Percentiles rank a stretch among this genome's conserved stretches.
These are phyloP conservation scores for Allygus modestus DNA, from an alignment of 2,888 invertebrate species.

Conservation along the genomic window DNA sequence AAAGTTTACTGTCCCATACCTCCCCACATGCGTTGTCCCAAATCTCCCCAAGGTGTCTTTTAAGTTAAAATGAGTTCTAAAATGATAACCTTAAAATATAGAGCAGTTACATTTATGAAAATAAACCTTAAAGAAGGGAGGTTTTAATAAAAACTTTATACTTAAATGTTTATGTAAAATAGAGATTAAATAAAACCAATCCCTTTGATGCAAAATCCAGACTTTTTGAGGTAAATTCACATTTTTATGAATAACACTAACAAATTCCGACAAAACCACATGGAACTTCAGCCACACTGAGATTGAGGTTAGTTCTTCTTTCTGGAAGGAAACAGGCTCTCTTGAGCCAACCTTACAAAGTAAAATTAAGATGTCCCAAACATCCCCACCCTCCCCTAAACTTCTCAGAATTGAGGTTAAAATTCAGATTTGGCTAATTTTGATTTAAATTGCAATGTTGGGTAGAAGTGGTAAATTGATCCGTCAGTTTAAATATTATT, in stretches of 20 bases:
- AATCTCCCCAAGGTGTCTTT: not conserved
- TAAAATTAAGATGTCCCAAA: not conserved
- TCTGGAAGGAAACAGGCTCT: conserved; percentile 4
- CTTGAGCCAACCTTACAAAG: not conserved
- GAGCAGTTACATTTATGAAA: too few species aligned
- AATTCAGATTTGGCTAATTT: conserved; percentile 4
- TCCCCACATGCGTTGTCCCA: not conserved
- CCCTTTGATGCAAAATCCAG: not conserved
- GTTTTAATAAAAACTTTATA: not conserved
- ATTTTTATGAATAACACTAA: not conserved
- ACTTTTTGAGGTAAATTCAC: not conserved
- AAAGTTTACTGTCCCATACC: not conserved
- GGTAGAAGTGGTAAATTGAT: too few species aligned
- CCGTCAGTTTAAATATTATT: too few species aligned
- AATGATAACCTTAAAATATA: too few species aligned
- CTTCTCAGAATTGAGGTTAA: too few species aligned
- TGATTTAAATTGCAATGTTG: conserved; percentile 44
- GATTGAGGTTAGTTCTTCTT: not conserved
- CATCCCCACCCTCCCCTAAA: too few species aligned
- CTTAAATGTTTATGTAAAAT: not conserved
- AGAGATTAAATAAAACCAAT: not conserved
- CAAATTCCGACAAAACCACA: not conserved
- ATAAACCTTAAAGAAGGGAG: not conserved
- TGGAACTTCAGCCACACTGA: too few species aligned
- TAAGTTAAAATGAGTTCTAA: not conserved